Base-by-base conservation (phyloP, 2,113 vertebrate genomes). In the Parus major region DNA sequence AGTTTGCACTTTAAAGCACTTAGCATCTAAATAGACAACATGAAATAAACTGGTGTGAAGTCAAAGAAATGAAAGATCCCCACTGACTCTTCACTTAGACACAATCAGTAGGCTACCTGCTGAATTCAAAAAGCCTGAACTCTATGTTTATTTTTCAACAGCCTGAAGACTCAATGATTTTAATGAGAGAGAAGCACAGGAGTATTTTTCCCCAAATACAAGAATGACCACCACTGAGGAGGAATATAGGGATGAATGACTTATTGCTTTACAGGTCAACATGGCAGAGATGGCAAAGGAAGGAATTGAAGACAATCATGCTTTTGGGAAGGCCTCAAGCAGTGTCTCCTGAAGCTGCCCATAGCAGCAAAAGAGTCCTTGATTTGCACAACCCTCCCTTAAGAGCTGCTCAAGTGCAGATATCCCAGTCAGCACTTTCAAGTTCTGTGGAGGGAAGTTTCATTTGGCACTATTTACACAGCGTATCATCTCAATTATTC, bases 21-120 rank as follows among this genome's bases (percentile, higher is more conserved):
- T 64, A 36, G 25, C 3, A 3, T 84, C 69, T 68, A 81, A 88
- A 95, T 7, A 85, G 79, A 77, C 60, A 71, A 81, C 1, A 8
- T 60, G 64, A 94, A 92, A 90, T 55, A 90, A 81, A 77, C n/a
- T 46, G 68, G 11, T 88, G 47, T 59, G 79, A 88, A 90, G 68
- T 69, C 66, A 88, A 93, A 90, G 61, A 82, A 82, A 46, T 10
- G 24, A 66, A 90, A 61, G 66, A 82, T 86, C 60, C 63, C 83
- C 55, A 64, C 65, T 0, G 1, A 28, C 41, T 92, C 47, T 82
- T 95, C 57, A 88, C 64, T 69, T 65, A 47, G 56, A 53, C 56
- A 75, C 35, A 66, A 42, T 49, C 83, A 65, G 57, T 52, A 47
- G 44, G 36, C 41, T 68, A 24, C 57, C 21, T 64, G 65, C 69